A percentile compares a stretch with the other conserved stretches of the same genome.
These are phyloP conservation scores for Speoplatyrhinus poulsoni DNA, from an alignment of 2,113 vertebrate species.

Conservation along the genomic window DNA sequence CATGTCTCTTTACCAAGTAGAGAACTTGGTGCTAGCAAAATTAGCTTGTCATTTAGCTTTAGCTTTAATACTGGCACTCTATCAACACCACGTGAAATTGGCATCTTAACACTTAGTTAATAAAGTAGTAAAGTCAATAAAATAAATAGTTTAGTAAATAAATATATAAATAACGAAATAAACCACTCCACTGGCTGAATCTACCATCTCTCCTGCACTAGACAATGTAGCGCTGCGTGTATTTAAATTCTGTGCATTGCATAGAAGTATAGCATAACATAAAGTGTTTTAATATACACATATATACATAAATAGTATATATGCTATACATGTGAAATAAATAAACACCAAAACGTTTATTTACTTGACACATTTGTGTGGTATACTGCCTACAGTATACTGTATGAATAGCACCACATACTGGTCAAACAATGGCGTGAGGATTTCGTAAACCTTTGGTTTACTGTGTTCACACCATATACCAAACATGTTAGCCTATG, in stretches of 20 bases:
- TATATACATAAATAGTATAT: conserved; percentile 42
- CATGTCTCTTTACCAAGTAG: no score
- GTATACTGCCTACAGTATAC: neutral
- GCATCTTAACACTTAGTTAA: neutral
- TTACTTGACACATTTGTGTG: conserved; percentile 8
- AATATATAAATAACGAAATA: no score
- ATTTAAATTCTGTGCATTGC: conserved; percentile 38
- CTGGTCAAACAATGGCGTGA: conserved; percentile 13
- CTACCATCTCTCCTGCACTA: no score
- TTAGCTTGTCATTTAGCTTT: no score
- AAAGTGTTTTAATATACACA: conserved; percentile 28
- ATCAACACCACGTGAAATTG: no score
- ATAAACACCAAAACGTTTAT: conserved; percentile 9
- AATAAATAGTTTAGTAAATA: neutral
- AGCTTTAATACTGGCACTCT: no score
- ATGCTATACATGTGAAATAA: conserved; percentile 22
- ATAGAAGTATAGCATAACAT: conserved; percentile 54
- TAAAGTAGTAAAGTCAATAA: no score
- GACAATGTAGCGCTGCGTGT: conserved; percentile 24
- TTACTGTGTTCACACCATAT: conserved; percentile 20
- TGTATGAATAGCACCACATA: neutral
- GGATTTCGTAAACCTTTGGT: conserved; percentile 23
- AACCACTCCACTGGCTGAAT: no score
- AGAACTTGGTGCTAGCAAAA: no score
- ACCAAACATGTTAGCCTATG: conserved; percentile 8